Conservation (phyloP, 2,113 vertebrate genomes). For the Alethe diademata region DNA sequence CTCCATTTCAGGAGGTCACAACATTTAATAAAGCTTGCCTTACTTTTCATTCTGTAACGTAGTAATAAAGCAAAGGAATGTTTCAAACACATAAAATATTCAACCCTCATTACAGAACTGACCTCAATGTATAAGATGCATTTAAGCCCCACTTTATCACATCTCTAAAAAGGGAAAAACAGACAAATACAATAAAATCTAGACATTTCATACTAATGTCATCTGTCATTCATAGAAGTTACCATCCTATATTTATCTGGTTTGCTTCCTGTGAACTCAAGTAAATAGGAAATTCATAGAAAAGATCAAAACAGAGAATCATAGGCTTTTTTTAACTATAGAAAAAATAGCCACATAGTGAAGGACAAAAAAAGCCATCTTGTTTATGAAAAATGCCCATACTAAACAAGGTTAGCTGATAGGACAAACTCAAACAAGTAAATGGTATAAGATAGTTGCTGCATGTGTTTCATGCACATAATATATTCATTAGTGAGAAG, state of each 20-base stretch:
- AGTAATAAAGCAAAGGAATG: neutral
- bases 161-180: neutral
- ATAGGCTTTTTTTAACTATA: neutral
- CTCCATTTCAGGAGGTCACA: neutral
- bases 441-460: neutral
- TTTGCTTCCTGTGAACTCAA: neutral
- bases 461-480: neutral
- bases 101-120: fast-evolving
- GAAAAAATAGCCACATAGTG: neutral
- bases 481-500: neutral
- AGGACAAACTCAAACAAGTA: neutral
- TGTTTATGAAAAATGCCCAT: neutral
- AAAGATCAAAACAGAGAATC: neutral
- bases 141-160: neutral
- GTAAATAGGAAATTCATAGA: neutral
- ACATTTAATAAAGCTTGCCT: neutral
- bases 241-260: neutral
- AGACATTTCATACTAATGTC: neutral
- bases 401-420: neutral
- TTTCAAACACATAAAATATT: neutral
- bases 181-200: neutral
- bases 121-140: neutral
- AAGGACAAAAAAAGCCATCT: neutral
- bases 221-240: neutral
- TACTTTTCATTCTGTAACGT: neutral